phyloP scores from a whole-genome alignment of 2,888 invertebrate genomes.

The Ypsolopha sequella region DNA sequence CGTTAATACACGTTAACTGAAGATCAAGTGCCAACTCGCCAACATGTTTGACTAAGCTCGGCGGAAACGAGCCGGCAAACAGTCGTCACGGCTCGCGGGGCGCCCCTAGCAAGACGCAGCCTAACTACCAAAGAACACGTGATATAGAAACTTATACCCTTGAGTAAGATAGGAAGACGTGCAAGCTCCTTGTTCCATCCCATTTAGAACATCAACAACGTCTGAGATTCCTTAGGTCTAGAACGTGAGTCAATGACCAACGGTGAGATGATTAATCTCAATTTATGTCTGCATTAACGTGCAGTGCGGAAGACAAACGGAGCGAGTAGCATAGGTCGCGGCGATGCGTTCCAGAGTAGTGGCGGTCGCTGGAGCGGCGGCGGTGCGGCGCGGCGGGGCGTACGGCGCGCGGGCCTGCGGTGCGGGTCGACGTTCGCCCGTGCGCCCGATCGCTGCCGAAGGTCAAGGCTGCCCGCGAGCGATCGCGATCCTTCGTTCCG shows the following conservation, averaged over 20 bases:
- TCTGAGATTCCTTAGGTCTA: background rate
- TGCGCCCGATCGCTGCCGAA: constrained; percentile 58
- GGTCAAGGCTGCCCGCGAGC: constrained; percentile 59
- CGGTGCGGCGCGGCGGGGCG: constrained; percentile 12
- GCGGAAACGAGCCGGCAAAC: constrained; percentile 30
- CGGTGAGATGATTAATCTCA: constrained; percentile 5
- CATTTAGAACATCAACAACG: constrained; percentile 23
- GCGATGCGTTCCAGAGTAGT: background rate
- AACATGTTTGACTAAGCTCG: constrained; percentile 35
- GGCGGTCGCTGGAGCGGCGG: constrained; percentile 13
- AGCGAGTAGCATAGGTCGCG: constrained; percentile 14
- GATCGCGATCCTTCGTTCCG: constrained; percentile 39
- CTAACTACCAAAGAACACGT: constrained; percentile 16
- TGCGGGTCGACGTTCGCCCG: constrained; percentile 56
- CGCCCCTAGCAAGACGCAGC: constrained; percentile 47
- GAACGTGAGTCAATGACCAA: background rate
- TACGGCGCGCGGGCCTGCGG: constrained; percentile 19
- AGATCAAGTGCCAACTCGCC: constrained; percentile 31
- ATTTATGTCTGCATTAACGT: background rate
- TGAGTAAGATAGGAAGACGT: constrained; percentile 11
- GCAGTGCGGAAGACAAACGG: constrained; percentile 21
- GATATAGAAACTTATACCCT: constrained; percentile 18
- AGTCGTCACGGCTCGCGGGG: constrained; percentile 47
- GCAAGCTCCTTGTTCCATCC: constrained; percentile 33
- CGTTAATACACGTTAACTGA: constrained; percentile 58